These are phyloP conservation scores for Notechis scutatus DNA, from an alignment of 2,113 vertebrate genomes.

Conservation along the genomic window DNA sequence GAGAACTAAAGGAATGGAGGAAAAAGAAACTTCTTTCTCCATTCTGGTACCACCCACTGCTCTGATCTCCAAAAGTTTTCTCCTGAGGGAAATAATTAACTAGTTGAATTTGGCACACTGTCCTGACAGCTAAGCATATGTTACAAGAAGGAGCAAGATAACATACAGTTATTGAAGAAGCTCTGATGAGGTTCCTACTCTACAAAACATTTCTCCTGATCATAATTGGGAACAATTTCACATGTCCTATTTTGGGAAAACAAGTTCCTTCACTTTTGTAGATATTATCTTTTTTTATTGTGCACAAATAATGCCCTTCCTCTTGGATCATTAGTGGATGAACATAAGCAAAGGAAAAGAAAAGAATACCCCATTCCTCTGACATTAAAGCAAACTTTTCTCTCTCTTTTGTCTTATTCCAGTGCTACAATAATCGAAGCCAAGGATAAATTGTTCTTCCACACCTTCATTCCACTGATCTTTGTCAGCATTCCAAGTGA, in stretches of 20 bases:
- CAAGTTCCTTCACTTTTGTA: not conserved
- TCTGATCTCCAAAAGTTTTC: not conserved
- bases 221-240: not conserved
- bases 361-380: not conserved
- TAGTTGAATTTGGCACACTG: not conserved
- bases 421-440: not conserved
- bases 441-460: not conserved
- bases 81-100: not conserved
- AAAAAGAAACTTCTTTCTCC: not conserved
- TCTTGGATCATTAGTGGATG: not conserved
- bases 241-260: not conserved
- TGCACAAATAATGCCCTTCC: not conserved
- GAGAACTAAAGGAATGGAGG: not conserved
- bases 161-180: not conserved
- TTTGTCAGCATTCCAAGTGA: no score
- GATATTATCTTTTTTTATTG: not conserved
- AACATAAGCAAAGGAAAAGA: not conserved
- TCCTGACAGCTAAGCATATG: not conserved
- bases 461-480: not conserved
- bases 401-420: not conserved
- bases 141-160: not conserved
- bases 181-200: not conserved
- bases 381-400: not conserved
- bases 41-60: not conserved
- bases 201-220: not conserved